Evolutionary conservation across 2,113 vertebrate genomes (phyloP).

Genomic region (Henicopernis longicauda): DNA sequence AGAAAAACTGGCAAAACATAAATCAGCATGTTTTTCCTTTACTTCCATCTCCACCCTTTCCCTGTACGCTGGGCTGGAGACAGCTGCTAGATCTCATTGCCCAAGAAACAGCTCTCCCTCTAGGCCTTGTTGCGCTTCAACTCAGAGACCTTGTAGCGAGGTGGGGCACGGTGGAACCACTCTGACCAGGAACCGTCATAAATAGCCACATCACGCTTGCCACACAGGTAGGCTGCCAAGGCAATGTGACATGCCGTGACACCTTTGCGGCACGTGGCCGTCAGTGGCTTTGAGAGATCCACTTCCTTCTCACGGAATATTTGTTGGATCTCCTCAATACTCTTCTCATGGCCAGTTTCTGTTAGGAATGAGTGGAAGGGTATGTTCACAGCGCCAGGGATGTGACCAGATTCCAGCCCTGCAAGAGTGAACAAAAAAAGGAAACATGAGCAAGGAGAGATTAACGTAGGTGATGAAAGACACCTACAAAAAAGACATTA

Average conservation of each 20-base stretch:
- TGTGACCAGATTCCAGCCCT: slow-evolving; percentile 88
- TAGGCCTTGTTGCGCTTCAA: slow-evolving; percentile 59
- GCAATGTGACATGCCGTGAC: slow-evolving; percentile 89
- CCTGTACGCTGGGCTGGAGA: background rate
- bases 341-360: slow-evolving; percentile 78
- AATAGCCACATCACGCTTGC: slow-evolving; percentile 78
- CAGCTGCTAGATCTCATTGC: background rate
- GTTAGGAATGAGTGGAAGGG: slow-evolving; percentile 85
- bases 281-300: slow-evolving; percentile 79
- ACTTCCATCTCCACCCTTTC: background rate
- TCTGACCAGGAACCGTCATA: slow-evolving; percentile 93
- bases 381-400: slow-evolving; percentile 85
- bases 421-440: background rate
- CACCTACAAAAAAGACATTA: background rate
- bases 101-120: background rate
- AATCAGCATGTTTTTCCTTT: background rate
- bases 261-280: slow-evolving; percentile 84
- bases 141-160: slow-evolving; percentile 80
- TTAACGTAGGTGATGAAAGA: background rate
- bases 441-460: background rate
- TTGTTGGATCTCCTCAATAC: slow-evolving; percentile 70
- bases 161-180: slow-evolving; percentile 83
- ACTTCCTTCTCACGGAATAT: slow-evolving; percentile 79
- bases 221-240: slow-evolving; percentile 85
- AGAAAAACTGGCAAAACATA: background rate